Base-by-base conservation (phyloP, 2,797 vertebrate genomes). In the Tarsius wallacei region DNA sequence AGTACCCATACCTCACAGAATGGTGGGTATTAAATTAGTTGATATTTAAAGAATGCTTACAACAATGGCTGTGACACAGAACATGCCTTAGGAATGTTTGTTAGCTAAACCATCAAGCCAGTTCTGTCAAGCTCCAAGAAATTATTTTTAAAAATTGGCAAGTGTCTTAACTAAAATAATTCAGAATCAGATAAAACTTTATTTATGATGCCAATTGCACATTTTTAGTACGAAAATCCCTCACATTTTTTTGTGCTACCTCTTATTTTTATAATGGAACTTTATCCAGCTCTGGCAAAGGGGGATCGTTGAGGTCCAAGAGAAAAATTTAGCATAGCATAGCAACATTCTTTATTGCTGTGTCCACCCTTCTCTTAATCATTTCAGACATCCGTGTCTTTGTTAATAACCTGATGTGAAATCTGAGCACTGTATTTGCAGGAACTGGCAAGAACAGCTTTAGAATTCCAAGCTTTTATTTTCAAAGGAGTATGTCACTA, bases 391-490 rank as follows among this genome's bases (percentile, higher is more conserved):
- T 81, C 42, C 59, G 49, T 42, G 77, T 94, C 93, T 91, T 88
- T 96, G 82, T 89, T 97, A 96, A 95, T 83, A 96, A 91, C 59
- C 64, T 84, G 49, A 31, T 94, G 76, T 97, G 83, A 97, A 97
- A 97, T 89, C 42, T 86, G 74, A 97, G 71, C 12, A 21, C 14
- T 93, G 28, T 76, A 84, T 78, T 80, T 89, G 57, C 63, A 95
- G 87, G n/a, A 86, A 89, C 36, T 87, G 86, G 49, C 42, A 90
- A 93, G 85, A 97, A 94, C 0, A 3, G 70, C 78, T 96, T 95
- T 70, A 91, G 76, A 94, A 96, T 93, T 93, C 31, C 84, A 93
- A 94, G 55, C 71, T 96, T 96, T 95, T 96, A 51, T 91, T 96
- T 97, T 96, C 90, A 96, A 95, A 84, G 57, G 70, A 87, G 78